Percentiles rank a stretch among this genome's conserved stretches.
Conservation (phyloP, 2,797 vertebrate genomes). For the Malacoraja senta region DNA sequence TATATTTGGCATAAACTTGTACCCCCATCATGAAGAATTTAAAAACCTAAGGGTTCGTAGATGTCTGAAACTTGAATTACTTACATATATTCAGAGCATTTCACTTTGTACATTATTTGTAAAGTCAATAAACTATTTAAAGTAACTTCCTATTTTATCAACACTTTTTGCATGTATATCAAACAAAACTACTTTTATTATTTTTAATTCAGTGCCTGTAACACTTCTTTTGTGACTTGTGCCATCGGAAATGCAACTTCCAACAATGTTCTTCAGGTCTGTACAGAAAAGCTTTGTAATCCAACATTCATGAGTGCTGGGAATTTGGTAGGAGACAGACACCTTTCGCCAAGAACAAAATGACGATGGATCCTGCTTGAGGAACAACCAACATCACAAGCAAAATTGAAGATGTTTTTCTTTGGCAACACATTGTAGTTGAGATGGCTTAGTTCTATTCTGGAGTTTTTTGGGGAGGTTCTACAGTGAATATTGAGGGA, state of each 20-base stretch:
- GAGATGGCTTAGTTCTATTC: too few species aligned
- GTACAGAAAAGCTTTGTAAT: background rate
- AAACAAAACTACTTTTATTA: background rate
- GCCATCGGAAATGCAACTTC: background rate
- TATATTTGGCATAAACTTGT: background rate
- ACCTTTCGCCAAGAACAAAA: background rate
- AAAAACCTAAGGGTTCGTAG: background rate
- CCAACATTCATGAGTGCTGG: background rate
- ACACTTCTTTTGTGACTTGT: background rate
- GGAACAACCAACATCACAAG: background rate
- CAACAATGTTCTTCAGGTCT: background rate
- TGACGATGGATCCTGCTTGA: background rate
- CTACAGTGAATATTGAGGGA: too few species aligned
- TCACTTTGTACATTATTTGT: background rate
- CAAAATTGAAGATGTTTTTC: background rate
- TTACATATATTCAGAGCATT: background rate
- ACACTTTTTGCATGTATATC: background rate
- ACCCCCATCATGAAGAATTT: background rate
- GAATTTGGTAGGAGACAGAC: background rate
- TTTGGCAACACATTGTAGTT: too few species aligned
- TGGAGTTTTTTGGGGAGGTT: too few species aligned
- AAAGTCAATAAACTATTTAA: background rate
- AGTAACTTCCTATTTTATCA: background rate
- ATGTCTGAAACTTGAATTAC: background rate
- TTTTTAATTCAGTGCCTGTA: background rate